Evolutionary conservation across 2,888 invertebrate species (phyloP), one percentile per base, ranked within the genome.

Genomic region (Sminthurides aquaticus): DNA sequence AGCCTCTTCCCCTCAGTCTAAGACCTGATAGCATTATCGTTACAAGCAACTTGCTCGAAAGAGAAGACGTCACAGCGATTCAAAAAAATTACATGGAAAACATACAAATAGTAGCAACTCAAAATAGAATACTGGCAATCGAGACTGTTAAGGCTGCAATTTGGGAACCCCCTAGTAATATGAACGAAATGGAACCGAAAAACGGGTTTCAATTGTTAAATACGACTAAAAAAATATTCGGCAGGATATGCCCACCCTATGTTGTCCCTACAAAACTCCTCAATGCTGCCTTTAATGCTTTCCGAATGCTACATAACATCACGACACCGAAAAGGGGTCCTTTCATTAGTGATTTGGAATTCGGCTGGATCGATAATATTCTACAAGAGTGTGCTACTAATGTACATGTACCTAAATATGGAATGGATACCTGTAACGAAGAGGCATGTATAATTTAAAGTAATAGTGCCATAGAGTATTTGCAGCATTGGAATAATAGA

Each of bases 111-210:
- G 57, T 62, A 2, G 62, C 3, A 15, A 1, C 1, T n/a, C 63
- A 63, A 48, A 63, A 63, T 49, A 57, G 63, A 18, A 63, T 57
- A 57, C 49, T 63, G 24, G 57, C 48, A 8, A 48, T 63, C 3
- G 24, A 26, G 1, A 57, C 49, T 15, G 15, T 63, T 18, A 63
- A 29, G 2, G 5, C 25, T 3, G 57, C 63, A 2, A 24, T 63
- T 26, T 56, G 28, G 18, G 22, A 15, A 1, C 15, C 15, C 1
- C 8, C 25, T 1, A 11, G 15, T 15, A 34, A 5, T 11, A 24
- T 20, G 5, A 2, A 3, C 3, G 27, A 18, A 2, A 48, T 15
- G 3, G 63, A 63, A 25, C 63, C 63, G 20, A 18, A 24, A 25
- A 57, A 49, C 28, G 63, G 63, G 22, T 63, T 63, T 49, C 56